Evolutionary conservation across 2,888 invertebrate species (phyloP).

Genomic region (Catocala nupta): DNA sequence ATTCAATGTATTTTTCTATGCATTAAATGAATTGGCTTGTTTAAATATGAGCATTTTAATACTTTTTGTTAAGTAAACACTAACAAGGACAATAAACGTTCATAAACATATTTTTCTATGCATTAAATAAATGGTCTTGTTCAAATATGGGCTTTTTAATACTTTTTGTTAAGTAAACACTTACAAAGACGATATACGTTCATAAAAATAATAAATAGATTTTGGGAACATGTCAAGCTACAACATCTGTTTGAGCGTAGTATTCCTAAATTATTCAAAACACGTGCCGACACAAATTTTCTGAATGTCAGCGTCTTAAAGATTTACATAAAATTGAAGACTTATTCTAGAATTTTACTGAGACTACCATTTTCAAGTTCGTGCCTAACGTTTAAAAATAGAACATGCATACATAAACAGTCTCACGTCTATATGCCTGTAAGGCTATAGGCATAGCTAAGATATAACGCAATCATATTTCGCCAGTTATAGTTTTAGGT

Average conservation of each 20-base stretch:
- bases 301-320: conserved; percentile 27
- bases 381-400: not conserved
- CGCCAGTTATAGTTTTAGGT: too few relatives aligned
- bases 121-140: not conserved
- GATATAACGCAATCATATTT: too few relatives aligned
- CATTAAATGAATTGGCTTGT: not conserved
- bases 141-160: conserved; percentile 1
- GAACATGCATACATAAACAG: too few relatives aligned
- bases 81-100: not conserved
- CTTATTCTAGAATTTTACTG: conserved; percentile 19
- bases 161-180: conserved; percentile 1
- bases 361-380: conserved; percentile 7
- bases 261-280: conserved; percentile 35
- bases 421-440: too few relatives aligned
- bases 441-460: too few relatives aligned
- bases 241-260: conserved; percentile 11
- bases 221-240: not conserved
- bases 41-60: not conserved
- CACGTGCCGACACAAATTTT: conserved; percentile 35
- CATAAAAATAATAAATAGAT: not conserved
- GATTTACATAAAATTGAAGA: conserved; percentile 35
- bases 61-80: not conserved
- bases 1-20: not conserved
- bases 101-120: not conserved
- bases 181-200: not conserved